A percentile compares a stretch with the other conserved stretches of the same genome.
Conservation (phyloP, 1,140 invertebrate species). For the Daktulosphaira vitifoliae region DNA sequence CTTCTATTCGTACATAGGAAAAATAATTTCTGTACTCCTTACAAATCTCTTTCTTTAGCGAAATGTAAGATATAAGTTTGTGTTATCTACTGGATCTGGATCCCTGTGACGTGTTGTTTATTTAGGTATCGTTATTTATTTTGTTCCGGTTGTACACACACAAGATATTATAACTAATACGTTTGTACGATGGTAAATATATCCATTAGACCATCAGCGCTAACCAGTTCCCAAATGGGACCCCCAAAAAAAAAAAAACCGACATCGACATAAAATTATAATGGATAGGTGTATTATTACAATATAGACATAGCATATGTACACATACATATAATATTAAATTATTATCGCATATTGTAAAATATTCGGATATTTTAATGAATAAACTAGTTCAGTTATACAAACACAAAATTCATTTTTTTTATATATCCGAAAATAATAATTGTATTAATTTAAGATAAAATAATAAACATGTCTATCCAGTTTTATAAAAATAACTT, state of each 20-base stretch:
- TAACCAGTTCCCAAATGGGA: constrained; percentile 31
- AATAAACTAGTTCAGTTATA: too few species aligned
- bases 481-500: too few species aligned
- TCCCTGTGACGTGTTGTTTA: constrained; percentile 8
- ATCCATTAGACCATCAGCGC: constrained; percentile 32
- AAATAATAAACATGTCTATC: too few species aligned
- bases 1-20: too few species aligned
- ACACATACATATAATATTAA: constrained; percentile 24
- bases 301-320: background rate
- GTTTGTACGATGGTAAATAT: constrained; percentile 7
- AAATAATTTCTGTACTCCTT: too few species aligned
- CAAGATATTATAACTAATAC: background rate
- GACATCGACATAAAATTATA: constrained; percentile 26
- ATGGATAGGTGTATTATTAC: constrained; percentile 30
- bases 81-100: too few species aligned
- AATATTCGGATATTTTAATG: too few species aligned
- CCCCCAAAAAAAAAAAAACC: constrained; percentile 19
- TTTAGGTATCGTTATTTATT: constrained; percentile 19
- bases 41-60: too few species aligned
- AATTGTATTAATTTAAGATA: too few species aligned
- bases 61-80: too few species aligned
- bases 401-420: too few species aligned
- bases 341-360: constrained; percentile 10
- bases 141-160: constrained; percentile 20
- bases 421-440: too few species aligned